Evolutionary conservation across 1,140 invertebrate genomes (phyloP), one percentile per base, ranked within the genome.

Genomic region (Pseudomyrmex concolor): DNA sequence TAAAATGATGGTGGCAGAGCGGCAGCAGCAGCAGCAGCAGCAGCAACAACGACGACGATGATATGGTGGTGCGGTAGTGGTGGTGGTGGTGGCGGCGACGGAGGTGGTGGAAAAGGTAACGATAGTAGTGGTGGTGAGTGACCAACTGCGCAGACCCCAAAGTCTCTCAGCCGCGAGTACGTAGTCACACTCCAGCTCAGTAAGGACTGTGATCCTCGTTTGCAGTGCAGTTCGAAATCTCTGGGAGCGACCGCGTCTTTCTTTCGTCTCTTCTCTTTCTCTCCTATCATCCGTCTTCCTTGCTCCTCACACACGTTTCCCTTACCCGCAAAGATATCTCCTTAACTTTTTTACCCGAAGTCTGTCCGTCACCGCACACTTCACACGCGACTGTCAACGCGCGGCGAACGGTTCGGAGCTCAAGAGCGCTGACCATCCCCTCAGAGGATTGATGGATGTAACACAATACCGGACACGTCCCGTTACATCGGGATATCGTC

Each of bases 131-230:
- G 83, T 83, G 59, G 76, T 80, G 86, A 89, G 85, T 54, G 87
- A 87, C 86, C 90, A 88, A 91, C 91, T 92, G 92, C 92, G 92
- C 92, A 92, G 91, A 91, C 85, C 91, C 91, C 86, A 43, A 88
- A 90, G 89, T 90, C 90, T 91, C 89, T 86, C 87, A 89, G 86
- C 90, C 85, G 86, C 88, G 89, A 91, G 90, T 91, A 89, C 89
- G 87, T 89, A 89, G 86, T 85, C 88, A 87, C 90, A 91, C 89
- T 89, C 84, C 83, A 89, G 90, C 86, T 93, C 92, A 93, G 92
- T 93, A 90, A 91, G 90, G 92, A 92, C 84, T 90, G 91, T 88
- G 89, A 89, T 91, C 90, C 89, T 91, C 89, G 89, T 90, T 92
- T 89, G 91, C 90, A 91, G 90, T 90, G 90, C 89, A 90, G 86